Evolutionary conservation across 2,797 vertebrate genomes (phyloP).

Genomic region (Hypotaenidia philippensis): DNA sequence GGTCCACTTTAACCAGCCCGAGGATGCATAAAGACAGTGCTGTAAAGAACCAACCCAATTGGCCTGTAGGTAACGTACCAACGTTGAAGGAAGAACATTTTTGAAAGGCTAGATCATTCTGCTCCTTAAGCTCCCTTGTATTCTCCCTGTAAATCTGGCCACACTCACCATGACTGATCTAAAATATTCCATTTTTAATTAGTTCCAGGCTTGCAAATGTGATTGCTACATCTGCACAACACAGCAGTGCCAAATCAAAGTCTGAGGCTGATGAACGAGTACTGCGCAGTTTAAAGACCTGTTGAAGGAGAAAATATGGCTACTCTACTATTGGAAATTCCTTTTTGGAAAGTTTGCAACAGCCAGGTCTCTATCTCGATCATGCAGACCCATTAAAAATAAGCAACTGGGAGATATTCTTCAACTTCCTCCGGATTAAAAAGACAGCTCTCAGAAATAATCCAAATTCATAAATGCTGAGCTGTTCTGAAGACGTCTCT

Average conservation of each 20-base stretch:
- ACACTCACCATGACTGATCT: conserved; percentile 78
- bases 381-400: background rate
- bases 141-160: conserved; percentile 78
- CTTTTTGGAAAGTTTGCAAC: conserved; percentile 32
- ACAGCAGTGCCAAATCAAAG: conserved; percentile 79
- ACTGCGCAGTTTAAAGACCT: conserved; percentile 70
- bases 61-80: conserved; percentile 49
- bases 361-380: background rate
- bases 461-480: background rate
- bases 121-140: conserved; percentile 67
- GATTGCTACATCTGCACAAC: conserved; percentile 77
- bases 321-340: conserved; percentile 60
- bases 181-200: conserved; percentile 86
- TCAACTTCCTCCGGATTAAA: background rate
- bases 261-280: conserved; percentile 76
- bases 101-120: conserved; percentile 58
- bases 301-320: conserved; percentile 72
- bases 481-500: background rate
- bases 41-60: background rate
- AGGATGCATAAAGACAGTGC: conserved; percentile 4
- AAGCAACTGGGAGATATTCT: background rate
- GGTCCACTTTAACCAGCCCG: background rate
- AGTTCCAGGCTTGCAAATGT: conserved; percentile 79
- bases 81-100: conserved; percentile 57
- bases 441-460: background rate